Percentiles rank a stretch among this genome's conserved stretches.
Evolutionary conservation across 2,113 vertebrate genomes (phyloP).

Genomic region (Eonycteris spelaea): DNA sequence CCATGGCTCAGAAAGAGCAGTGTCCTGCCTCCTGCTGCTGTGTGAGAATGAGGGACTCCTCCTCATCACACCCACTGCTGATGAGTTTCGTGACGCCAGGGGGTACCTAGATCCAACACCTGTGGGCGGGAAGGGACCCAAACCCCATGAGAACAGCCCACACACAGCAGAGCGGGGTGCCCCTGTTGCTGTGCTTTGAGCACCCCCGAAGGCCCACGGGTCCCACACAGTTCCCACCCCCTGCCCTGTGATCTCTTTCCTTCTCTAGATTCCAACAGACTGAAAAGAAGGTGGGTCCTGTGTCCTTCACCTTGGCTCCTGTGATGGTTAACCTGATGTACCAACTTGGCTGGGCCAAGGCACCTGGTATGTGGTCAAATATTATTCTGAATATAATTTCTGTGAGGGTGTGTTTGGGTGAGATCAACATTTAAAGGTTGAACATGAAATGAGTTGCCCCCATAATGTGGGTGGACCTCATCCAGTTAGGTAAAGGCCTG

Average conservation of each 20-base stretch:
- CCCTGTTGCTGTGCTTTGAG: neutral
- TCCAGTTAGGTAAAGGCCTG: neutral
- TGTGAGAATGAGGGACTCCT: neutral
- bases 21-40: neutral
- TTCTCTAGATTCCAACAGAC: neutral
- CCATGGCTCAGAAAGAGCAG: neutral
- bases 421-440: neutral
- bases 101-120: neutral
- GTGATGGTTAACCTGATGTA: neutral
- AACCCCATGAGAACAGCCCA: neutral
- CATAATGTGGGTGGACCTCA: neutral
- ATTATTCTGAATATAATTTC: neutral
- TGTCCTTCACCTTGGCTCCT: neutral
- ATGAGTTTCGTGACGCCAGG: neutral
- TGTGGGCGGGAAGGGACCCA: neutral
- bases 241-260: neutral
- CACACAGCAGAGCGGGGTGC: neutral
- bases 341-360: neutral
- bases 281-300: neutral
- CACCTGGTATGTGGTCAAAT: neutral
- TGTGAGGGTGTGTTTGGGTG: neutral
- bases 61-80: neutral
- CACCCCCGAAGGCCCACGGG: no score
- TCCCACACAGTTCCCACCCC: accelerated
- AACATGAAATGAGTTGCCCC: neutral